A percentile compares a stretch with the other conserved stretches of the same genome.
phyloP scores from a whole-genome alignment of 1,140 invertebrate species.

The Samia ricini region DNA sequence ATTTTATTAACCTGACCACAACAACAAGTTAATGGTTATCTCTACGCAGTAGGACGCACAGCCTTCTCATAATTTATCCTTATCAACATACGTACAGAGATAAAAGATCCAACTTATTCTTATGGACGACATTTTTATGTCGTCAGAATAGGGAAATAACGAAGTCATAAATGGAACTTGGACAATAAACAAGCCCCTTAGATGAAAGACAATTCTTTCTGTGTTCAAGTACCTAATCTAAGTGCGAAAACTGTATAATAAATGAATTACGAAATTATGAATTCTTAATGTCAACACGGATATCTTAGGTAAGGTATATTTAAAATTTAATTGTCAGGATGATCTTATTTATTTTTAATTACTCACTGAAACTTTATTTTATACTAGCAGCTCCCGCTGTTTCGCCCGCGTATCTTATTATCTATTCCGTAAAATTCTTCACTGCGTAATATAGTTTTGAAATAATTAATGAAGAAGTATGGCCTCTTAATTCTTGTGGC shows the following conservation, averaged over 20 bases:
- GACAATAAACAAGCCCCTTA: slow-evolving; percentile 63
- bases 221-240: slow-evolving; percentile 46
- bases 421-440: too few species aligned
- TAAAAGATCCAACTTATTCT: slow-evolving; percentile 60
- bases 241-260: slow-evolving; percentile 32
- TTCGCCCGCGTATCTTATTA: too few species aligned
- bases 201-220: slow-evolving; percentile 47
- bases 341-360: too few species aligned
- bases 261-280: slow-evolving; percentile 9
- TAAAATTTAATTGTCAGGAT: too few species aligned
- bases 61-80: slow-evolving; percentile 67
- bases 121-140: slow-evolving; percentile 69
- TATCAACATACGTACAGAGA: slow-evolving; percentile 60
- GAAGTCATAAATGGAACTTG: slow-evolving; percentile 65
- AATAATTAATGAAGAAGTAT: too few species aligned
- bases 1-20: slow-evolving; percentile 46
- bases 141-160: slow-evolving; percentile 70
- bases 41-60: too few species aligned
- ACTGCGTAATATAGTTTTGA: too few species aligned
- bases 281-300: not conserved
- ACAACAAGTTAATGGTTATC: slow-evolving; percentile 60
- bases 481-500: too few species aligned
- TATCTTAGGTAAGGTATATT: too few species aligned
- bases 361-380: too few species aligned
- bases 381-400: too few species aligned